phyloP scores from a whole-genome alignment of 2,113 vertebrate genomes.

The Antechinus flavipes region DNA sequence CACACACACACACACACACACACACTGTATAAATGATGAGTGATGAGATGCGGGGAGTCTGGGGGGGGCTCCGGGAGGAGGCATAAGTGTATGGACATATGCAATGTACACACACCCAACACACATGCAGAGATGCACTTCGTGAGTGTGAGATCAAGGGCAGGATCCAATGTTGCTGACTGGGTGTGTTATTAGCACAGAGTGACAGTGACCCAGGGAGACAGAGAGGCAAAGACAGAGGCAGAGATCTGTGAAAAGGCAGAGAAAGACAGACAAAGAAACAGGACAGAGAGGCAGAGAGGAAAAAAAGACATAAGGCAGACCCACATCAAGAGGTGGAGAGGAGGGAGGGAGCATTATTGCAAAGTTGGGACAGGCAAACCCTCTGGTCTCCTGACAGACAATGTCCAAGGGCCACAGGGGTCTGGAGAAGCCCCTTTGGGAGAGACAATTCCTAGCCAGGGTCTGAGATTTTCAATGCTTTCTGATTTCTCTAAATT shows the following conservation, averaged over 20 bases:
- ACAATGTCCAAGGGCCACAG: neutral
- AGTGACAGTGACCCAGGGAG: neutral
- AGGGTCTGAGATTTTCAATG: neutral
- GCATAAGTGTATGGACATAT: neutral
- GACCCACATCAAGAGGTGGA: neutral
- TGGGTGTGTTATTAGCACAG: neutral
- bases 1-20: too few relatives aligned
- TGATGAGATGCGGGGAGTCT: neutral
- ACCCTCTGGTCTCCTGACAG: neutral
- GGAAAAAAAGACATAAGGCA: neutral
- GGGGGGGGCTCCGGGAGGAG: neutral
- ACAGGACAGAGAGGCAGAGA: neutral
- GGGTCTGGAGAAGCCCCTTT: neutral
- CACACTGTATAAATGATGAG: neutral
- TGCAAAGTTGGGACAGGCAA: neutral
- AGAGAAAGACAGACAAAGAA: neutral
- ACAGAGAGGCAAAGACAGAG: conserved; percentile 3
- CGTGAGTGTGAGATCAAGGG: neutral
- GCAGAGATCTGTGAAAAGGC: neutral
- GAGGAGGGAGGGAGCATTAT: too few relatives aligned
- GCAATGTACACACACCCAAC: neutral
- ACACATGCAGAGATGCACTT: neutral
- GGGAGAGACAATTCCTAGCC: neutral
- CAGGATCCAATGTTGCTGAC: neutral
- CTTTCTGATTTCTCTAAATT: neutral